Base-by-base conservation (phyloP, 1,140 invertebrate species). In the Limonius californicus region DNA sequence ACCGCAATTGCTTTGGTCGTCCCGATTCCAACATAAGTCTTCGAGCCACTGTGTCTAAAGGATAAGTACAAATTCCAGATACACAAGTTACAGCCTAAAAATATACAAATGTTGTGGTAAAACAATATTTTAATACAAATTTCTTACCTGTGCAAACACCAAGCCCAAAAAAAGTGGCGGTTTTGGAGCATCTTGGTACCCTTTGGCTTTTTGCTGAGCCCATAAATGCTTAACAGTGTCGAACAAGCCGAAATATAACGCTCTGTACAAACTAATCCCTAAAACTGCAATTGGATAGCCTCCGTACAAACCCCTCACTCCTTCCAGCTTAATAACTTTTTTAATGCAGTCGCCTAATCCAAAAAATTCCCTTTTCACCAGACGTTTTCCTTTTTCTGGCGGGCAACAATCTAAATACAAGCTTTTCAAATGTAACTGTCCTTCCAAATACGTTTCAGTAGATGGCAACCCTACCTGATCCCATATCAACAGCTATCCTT, bases 401-500 rank as follows among this genome's bases (percentile, higher is more conserved):
- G n/a, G n/a, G n/a, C n/a, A n/a, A n/a, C n/a, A n/a, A n/a, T n/a
- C n/a, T n/a, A n/a, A n/a, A n/a, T n/a, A n/a, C n/a, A n/a, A n/a
- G n/a, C n/a, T n/a, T n/a, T n/a, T n/a, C n/a, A n/a, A n/a, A n/a
- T n/a, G n/a, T n/a, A n/a, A n/a, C n/a, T n/a, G n/a, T n/a, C n/a
- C n/a, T n/a, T n/a, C n/a, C n/a, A n/a, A n/a, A n/a, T n/a, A n/a
- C n/a, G n/a, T n/a, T n/a, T n/a, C n/a, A n/a, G n/a, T n/a, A n/a
- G n/a, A n/a, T n/a, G n/a, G n/a, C n/a, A n/a, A n/a, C n/a, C n/a
- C n/a, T 39, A 43, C 23, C 15, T 1, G 56, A n/a, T 21, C 59
- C 59, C 12, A 61, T 56, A 43, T 61, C 59, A 4, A 45, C 14
- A 16, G 54, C 35, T 9, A 61, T n/a, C 32, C 59, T 19, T 1